A percentile compares a stretch with the other conserved stretches of the same genome.
phyloP scores from a whole-genome alignment of 2,888 invertebrate genomes.

The Perizoma affinitatum region DNA sequence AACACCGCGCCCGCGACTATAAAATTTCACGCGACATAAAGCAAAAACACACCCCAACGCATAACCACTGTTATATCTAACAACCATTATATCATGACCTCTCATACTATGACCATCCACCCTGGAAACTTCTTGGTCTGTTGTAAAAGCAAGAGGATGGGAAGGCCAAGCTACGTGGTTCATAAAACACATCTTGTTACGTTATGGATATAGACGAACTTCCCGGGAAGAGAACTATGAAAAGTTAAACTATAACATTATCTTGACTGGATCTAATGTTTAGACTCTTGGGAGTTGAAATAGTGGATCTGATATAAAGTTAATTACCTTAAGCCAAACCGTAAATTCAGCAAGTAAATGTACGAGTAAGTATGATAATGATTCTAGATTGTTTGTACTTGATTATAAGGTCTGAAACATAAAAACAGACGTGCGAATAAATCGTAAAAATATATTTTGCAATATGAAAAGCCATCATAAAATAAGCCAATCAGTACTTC shows the following conservation, averaged over 20 bases:
- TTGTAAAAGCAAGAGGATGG: slow-evolving; percentile 23
- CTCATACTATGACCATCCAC: slow-evolving; percentile 31
- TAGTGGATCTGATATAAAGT: slow-evolving; percentile 1
- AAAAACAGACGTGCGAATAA: slow-evolving; percentile 32
- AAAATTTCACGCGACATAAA: slow-evolving; percentile 84
- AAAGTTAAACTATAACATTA: slow-evolving; percentile 69
- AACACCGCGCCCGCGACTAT: slow-evolving; percentile 66
- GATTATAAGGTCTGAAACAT: not conserved
- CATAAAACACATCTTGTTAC: slow-evolving; percentile 74
- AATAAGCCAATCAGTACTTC: slow-evolving; percentile 49
- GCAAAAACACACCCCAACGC: slow-evolving; percentile 82
- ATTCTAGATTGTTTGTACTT: too few relatives aligned
- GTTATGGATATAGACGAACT: slow-evolving; percentile 74
- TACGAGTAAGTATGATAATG: too few relatives aligned
- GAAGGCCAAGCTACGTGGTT: slow-evolving; percentile 53
- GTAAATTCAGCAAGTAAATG: too few relatives aligned
- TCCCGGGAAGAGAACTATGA: slow-evolving; percentile 72
- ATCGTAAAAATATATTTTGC: slow-evolving; percentile 55
- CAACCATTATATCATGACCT: slow-evolving; percentile 60
- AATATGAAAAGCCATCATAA: slow-evolving; percentile 34
- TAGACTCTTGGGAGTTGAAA: slow-evolving; percentile 14
- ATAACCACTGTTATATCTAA: slow-evolving; percentile 69
- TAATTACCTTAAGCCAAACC: not conserved
- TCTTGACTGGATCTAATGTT: slow-evolving; percentile 24
- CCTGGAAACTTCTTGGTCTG: slow-evolving; percentile 9